Evolutionary conservation across 2,113 vertebrate genomes (phyloP).

Genomic region (Boleophthalmus pectinirostris): DNA sequence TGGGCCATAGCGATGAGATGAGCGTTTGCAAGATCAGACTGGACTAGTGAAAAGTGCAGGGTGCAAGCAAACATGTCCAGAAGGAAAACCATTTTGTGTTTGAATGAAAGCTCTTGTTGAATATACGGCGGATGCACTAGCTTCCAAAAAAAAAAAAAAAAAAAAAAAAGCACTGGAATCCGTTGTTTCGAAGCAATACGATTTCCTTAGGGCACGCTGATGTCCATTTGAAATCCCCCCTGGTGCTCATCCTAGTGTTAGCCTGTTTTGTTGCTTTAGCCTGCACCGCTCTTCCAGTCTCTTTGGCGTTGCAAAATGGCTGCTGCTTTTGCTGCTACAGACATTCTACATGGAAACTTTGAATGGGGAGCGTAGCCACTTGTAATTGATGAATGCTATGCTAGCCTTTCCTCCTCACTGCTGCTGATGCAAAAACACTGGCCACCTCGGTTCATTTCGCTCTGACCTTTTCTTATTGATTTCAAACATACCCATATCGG

Average conservation of each 20-base stretch:
- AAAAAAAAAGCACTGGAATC: slow-evolving; percentile 4
- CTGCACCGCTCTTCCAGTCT: slow-evolving; percentile 59
- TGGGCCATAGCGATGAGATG: slow-evolving; percentile 3
- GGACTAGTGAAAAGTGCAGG: slow-evolving; percentile 54
- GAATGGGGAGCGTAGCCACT: slow-evolving; percentile 65
- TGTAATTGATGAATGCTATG: slow-evolving; percentile 35
- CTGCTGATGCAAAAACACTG: slow-evolving; percentile 23
- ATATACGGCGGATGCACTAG: slow-evolving; percentile 51
- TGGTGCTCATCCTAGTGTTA: slow-evolving; percentile 24
- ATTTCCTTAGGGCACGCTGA: slow-evolving; percentile 26
- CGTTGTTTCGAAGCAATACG: slow-evolving; percentile 14
- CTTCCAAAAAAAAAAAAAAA: neutral
- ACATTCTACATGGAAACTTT: slow-evolving; percentile 70
- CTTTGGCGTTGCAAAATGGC: slow-evolving; percentile 75
- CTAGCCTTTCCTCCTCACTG: slow-evolving; percentile 7
- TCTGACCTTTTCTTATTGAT: slow-evolving; percentile 44
- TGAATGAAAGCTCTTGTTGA: slow-evolving; percentile 53
- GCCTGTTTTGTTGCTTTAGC: slow-evolving; percentile 29
- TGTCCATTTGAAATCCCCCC: slow-evolving; percentile 38
- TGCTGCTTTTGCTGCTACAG: slow-evolving; percentile 60
- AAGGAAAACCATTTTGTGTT: slow-evolving; percentile 69
- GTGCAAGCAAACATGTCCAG: slow-evolving; percentile 65
- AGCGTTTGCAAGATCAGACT: slow-evolving; percentile 36
- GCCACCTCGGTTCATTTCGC: slow-evolving; percentile 21
- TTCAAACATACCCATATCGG: slow-evolving; percentile 23